A percentile compares a stretch with the other conserved stretches of the same genome.
Conservation (phyloP, 2,797 vertebrate species). For the Chrosomus eos region DNA sequence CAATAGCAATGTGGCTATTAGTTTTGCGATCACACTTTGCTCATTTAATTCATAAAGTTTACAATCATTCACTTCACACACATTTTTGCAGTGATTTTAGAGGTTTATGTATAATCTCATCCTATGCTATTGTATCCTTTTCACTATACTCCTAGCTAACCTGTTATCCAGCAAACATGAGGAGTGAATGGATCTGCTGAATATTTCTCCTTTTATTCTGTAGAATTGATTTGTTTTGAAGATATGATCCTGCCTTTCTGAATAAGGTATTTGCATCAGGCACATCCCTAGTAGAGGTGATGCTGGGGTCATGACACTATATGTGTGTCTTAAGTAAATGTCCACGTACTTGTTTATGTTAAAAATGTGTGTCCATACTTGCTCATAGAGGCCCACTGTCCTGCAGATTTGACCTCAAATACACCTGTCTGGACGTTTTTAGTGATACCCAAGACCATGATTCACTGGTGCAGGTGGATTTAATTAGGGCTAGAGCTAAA, state of each 20-base stretch:
- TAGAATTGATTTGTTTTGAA: not conserved
- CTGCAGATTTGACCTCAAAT: not conserved
- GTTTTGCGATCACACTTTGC: not conserved
- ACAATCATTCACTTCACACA: not conserved
- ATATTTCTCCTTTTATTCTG: not conserved
- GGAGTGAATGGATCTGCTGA: not conserved
- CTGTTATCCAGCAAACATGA: not conserved
- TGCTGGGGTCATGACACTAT: conserved; percentile 1
- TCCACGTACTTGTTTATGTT: not conserved
- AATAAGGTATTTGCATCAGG: not conserved
- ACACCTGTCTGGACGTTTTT: not conserved
- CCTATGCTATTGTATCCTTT: no score
- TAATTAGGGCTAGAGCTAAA: not conserved
- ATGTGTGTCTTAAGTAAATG: not conserved
- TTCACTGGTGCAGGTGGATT: not conserved
- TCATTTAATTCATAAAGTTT: not conserved
- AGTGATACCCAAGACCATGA: not conserved
- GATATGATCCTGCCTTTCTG: not conserved
- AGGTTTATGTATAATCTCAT: not conserved
- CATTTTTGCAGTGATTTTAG: not conserved
- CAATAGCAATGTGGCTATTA: not conserved
- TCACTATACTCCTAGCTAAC: not conserved
- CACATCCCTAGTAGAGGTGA: not conserved
- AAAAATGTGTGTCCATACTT: not conserved
- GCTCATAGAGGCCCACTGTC: not conserved